A percentile compares a stretch with the other conserved stretches of the same genome.
Evolutionary conservation across 2,113 vertebrate genomes (phyloP).

Genomic region (Anhinga anhinga): DNA sequence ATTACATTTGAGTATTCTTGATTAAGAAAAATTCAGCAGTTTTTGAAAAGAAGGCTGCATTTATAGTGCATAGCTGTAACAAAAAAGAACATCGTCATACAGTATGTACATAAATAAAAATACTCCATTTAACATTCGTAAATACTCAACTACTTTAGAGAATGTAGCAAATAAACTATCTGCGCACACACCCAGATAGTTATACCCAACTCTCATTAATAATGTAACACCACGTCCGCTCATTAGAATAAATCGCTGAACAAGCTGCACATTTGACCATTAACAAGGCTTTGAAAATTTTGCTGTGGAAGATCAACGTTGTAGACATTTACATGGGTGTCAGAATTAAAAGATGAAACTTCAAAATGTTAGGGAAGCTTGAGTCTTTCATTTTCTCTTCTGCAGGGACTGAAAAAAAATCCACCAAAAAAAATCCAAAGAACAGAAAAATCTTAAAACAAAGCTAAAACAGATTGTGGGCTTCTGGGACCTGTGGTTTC

Average conservation of each 20-base stretch:
- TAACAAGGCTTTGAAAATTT: conserved; percentile 83
- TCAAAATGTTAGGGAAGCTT: conserved; percentile 75
- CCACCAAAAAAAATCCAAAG: neutral
- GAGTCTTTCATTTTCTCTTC: conserved; percentile 70
- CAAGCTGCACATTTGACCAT: conserved; percentile 86
- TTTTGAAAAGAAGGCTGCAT: conserved; percentile 97
- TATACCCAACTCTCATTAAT: conserved; percentile 76
- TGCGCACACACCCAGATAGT: conserved; percentile 79
- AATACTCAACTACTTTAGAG: conserved; percentile 91
- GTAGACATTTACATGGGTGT: conserved; percentile 79
- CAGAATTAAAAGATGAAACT: conserved; percentile 77
- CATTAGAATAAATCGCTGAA: conserved; percentile 81
- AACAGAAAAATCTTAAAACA: neutral
- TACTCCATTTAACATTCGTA: conserved; percentile 93
- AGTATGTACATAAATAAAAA: conserved; percentile 99
- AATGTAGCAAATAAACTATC: conserved; percentile 88
- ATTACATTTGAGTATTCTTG: conserved; percentile 96
- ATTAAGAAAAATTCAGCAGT: conserved; percentile 94
- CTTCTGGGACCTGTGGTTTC: conserved; percentile 66
- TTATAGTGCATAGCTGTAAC: conserved; percentile 99
- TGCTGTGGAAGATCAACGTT: conserved; percentile 81
- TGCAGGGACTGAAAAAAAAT: neutral
- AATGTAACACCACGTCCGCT: conserved; percentile 87
- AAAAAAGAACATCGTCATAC: conserved; percentile 91
- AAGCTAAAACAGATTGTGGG: conserved; percentile 47